Conservation (phyloP, 2,888 invertebrate genomes). For the Synanthedon andrenaeformis region DNA sequence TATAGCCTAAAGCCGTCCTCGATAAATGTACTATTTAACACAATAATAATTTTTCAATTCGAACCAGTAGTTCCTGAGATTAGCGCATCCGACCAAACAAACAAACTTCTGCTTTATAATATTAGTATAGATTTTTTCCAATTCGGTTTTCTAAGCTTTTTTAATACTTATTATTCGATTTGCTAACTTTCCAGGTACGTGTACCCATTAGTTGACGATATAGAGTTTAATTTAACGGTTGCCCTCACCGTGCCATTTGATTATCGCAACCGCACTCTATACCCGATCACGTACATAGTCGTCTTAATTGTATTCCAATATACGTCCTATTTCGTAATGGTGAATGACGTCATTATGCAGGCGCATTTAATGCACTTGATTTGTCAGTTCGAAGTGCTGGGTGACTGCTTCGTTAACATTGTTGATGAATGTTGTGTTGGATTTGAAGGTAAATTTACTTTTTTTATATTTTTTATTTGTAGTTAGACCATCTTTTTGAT, state of each 20-base stretch:
- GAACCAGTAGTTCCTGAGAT: too few species aligned
- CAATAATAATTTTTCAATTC: too few species aligned
- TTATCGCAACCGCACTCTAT: conserved; percentile 7
- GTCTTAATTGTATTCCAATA: conserved; percentile 10
- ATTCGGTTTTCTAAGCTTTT: too few species aligned
- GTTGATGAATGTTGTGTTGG: conserved; percentile 5
- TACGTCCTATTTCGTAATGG: conserved; percentile 9
- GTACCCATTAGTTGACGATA: conserved; percentile 12
- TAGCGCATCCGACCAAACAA: too few species aligned
- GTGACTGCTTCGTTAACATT: conserved; percentile 12
- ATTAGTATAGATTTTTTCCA: too few species aligned
- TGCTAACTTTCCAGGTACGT: conserved; percentile 7
- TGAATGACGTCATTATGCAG: conserved; percentile 12
- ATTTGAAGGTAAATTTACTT: conserved; percentile 3
- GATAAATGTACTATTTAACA: too few species aligned
- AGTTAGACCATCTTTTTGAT: too few species aligned
- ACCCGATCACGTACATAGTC: conserved; percentile 7
- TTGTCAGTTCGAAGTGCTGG: conserved; percentile 11
- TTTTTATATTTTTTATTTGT: conserved; percentile 8
- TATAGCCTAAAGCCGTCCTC: too few species aligned
- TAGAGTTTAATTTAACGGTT: conserved; percentile 11
- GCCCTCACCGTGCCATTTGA: conserved; percentile 9
- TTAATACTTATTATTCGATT: too few species aligned
- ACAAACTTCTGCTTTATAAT: too few species aligned
- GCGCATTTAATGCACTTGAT: conserved; percentile 10